A percentile compares a stretch with the other conserved stretches of the same genome.
Evolutionary conservation across 1,140 invertebrate species (phyloP).

Genomic region (Theocolax elegans): DNA sequence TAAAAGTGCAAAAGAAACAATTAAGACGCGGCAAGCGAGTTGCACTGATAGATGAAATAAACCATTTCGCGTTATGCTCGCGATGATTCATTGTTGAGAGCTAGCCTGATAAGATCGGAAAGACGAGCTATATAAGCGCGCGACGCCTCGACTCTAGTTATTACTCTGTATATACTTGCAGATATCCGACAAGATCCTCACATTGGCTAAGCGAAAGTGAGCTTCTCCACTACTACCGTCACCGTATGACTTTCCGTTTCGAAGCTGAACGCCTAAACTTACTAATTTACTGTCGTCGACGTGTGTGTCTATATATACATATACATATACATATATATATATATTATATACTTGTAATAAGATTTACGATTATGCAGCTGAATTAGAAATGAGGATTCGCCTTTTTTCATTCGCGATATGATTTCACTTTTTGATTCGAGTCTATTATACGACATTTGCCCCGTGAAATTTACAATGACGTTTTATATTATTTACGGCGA

Average conservation of each 20-base stretch:
- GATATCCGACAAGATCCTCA: neutral
- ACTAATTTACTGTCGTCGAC: slow-evolving; percentile 10
- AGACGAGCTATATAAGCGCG: slow-evolving; percentile 9
- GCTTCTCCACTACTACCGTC: neutral
- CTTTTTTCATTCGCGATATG: neutral
- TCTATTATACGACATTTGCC: no score
- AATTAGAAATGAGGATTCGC: neutral
- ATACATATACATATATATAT: neutral
- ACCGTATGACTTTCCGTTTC: neutral
- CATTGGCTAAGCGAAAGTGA: slow-evolving; percentile 8
- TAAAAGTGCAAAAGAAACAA: slow-evolving; percentile 4
- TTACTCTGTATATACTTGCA: neutral
- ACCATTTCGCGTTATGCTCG: neutral
- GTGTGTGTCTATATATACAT: neutral
- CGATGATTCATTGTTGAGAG: slow-evolving; percentile 27
- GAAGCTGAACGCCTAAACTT: slow-evolving; percentile 12
- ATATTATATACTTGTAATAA: neutral
- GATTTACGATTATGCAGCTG: slow-evolving; percentile 11
- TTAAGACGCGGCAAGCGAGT: slow-evolving; percentile 9
- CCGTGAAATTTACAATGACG: no score
- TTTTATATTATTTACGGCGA: no score
- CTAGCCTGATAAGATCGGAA: slow-evolving; percentile 19
- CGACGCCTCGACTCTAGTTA: slow-evolving; percentile 15
- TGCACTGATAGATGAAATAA: slow-evolving; percentile 30
- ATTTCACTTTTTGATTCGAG: neutral